Evolutionary conservation across 2,888 invertebrate species (phyloP).

Genomic region (Tiliacea citrago): DNA sequence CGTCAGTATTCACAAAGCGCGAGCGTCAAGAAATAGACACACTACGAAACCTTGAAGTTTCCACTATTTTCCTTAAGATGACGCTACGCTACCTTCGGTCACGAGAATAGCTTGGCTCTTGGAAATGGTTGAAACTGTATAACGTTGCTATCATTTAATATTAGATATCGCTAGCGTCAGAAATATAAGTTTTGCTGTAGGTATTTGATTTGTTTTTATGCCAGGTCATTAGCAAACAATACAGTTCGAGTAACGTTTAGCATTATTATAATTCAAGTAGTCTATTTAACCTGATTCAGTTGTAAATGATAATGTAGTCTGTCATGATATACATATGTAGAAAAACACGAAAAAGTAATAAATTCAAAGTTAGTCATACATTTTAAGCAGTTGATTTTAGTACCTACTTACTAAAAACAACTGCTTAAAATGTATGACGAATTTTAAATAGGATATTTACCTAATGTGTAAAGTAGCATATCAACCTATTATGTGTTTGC

Average conservation of each 20-base stretch:
- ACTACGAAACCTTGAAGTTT: background rate
- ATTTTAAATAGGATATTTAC: background rate
- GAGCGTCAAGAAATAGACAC: too few relatives aligned
- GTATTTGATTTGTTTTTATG: background rate
- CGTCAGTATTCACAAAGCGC: background rate
- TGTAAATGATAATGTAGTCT: background rate
- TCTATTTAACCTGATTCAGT: background rate
- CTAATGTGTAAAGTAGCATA: slow-evolving; percentile 1
- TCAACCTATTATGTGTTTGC: background rate
- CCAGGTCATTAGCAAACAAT: slow-evolving; percentile 28
- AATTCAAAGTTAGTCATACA: background rate
- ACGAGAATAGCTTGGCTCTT: background rate
- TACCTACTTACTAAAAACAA: background rate
- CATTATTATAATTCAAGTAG: background rate
- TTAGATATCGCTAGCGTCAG: slow-evolving; percentile 21
- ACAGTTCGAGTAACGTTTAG: slow-evolving; percentile 12
- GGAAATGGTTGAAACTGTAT: background rate
- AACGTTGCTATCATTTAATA: background rate
- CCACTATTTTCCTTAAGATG: slow-evolving; percentile 25
- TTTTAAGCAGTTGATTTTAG: background rate
- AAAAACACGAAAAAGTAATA: background rate
- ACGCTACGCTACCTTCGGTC: slow-evolving; percentile 1
- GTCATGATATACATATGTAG: background rate
- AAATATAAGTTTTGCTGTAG: background rate
- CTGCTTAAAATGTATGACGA: background rate